Evolutionary conservation across 2,888 invertebrate species (phyloP).

Genomic region (Yponomeuta plumbellus): DNA sequence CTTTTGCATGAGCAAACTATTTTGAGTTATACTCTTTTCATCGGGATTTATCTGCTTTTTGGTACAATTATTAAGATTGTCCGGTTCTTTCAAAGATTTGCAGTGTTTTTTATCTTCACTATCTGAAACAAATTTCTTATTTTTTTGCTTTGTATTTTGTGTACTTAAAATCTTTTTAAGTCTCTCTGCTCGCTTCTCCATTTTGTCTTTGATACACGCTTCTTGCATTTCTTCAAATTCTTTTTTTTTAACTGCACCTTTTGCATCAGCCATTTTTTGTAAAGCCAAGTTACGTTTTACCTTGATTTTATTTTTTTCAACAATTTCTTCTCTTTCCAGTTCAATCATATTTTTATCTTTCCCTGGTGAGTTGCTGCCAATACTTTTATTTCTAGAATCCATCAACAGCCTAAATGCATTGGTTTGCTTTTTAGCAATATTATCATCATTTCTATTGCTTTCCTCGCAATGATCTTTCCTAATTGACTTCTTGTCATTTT

Average conservation of each 20-base stretch:
- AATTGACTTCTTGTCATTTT: background rate
- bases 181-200: conserved; percentile 78
- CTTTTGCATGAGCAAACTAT: background rate
- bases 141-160: conserved; percentile 32
- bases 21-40: background rate
- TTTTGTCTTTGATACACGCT: conserved; percentile 71
- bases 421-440: conserved; percentile 44
- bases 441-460: background rate
- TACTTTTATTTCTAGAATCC: conserved; percentile 79
- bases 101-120: background rate
- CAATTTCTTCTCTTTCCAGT: conserved; percentile 36
- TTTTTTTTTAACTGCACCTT: conserved; percentile 76
- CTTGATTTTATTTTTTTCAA: conserved; percentile 46
- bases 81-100: background rate
- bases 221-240: conserved; percentile 76
- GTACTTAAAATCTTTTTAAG: conserved; percentile 67
- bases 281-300: conserved; percentile 72
- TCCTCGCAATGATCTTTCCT: background rate
- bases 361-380: conserved; percentile 80
- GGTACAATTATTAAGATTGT: background rate
- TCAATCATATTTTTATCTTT: conserved; percentile 55
- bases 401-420: conserved; percentile 82
- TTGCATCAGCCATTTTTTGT: conserved; percentile 79
- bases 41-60: background rate
- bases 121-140: conserved; percentile 6